Base-by-base conservation (phyloP, 2,113 vertebrate species). In the Pomatorhinus ruficollis region DNA sequence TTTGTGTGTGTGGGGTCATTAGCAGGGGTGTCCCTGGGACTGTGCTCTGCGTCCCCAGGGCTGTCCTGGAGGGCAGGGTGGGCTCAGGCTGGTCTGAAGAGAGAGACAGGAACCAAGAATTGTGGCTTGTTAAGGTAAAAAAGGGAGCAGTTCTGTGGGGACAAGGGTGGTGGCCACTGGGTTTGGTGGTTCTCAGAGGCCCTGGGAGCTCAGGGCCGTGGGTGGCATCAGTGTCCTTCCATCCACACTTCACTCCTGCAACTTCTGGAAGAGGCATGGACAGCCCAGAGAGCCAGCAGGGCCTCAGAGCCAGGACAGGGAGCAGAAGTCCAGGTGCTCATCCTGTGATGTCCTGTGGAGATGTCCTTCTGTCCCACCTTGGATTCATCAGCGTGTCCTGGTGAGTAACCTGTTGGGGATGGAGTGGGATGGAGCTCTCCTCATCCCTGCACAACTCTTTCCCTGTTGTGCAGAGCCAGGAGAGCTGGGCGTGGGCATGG, bases 181-280 rank as follows among this genome's bases (percentile, higher is more conserved):
- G 7, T 63, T 39, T 76, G 66, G 59, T 56, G 85, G 47, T 16
- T 79, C 61, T 49, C 11, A 17, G 12, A 49, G 52, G 15, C 9
- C 23, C 17, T 0, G 0, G 47, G 40, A 64, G 30, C 49, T 63
- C 1, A 0, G 52, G 39, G 53, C 8, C 1, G 0, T 31, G 49
- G 23, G 30, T 81, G 82, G 35, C 60, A 65, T 21, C 63, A 6
- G 10, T 47, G 64, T 21, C 35, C 35, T 71, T 50, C 71, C 39
- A 79, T 50, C 71, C 39, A 79, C 52, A 13, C 25, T 68, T 76
- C 40, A 52, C 44, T 74, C 49, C 83, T 25, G 21, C 35, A 59
- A 54, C 52, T 24, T 14, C 61, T 85, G 9, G 0, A 70, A 45
- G 66, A 35, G 14, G 12, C 33, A 15, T 0, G 3, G 53, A 21